Base-by-base conservation (phyloP, 2,797 vertebrate genomes). In the Megaceryle alcyon region DNA sequence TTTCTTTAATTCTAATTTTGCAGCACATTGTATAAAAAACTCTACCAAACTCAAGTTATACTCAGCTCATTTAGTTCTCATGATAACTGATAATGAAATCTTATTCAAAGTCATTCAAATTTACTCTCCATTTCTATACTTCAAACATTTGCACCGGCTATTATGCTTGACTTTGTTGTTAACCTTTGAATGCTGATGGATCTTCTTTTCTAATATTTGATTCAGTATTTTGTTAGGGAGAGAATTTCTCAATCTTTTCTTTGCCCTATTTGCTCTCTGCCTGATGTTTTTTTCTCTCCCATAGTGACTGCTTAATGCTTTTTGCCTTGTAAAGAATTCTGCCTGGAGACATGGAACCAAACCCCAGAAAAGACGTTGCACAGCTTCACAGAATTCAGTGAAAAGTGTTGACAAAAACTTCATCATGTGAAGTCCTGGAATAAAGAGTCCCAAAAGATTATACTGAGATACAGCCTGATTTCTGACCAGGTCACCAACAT, bases 11-110 rank as follows among this genome's bases (percentile, higher is more conserved):
- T 70, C 7, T 77, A 81, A 69, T 88, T 94, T 90, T 76, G n/a
- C 53, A 15, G 59, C 15, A 39, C 10, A 65, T 14, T 66, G 41
- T 69, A 12, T 72, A 63, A 83, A 94, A 87, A 69, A 9, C 9
- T 70, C 15, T 78, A 87, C 41, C 17, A 69, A 91, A 79, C 21
- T 75, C 17, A 77, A 57, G 13, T 51, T 91, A 43, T 44, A 53
- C 11, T 85, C 0, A 0, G 25, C 41, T 88, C 25, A 1, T 90
- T 92, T 88, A 80, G 33, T 66, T 86, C 39, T 7, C 8, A 77
- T 84, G 68, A 88, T 85, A 94, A 80, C 57, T 88, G 48, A 83
- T 86, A 91, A 66, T 66, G 6, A 75, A 86, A 81, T 86, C 28
- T 46, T 66, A 51, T 43, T 70, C 43, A 79, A 69, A 92, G 59